phyloP scores from a whole-genome alignment of 2,797 vertebrate genomes.

The Fundulus diaphanus region DNA sequence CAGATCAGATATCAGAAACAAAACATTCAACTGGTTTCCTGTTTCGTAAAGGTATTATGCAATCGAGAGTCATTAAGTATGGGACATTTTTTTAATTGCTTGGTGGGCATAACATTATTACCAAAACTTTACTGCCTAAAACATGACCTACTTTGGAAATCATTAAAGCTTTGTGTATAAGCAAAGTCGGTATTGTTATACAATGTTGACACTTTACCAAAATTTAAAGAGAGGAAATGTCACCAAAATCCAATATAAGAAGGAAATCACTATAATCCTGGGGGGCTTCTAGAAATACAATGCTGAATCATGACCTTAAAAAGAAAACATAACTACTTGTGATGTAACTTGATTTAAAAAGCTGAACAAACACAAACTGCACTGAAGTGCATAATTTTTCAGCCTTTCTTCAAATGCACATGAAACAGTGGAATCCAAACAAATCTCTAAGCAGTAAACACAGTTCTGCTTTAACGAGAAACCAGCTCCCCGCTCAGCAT shows the following conservation, averaged over 20 bases:
- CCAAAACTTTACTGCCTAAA: no score
- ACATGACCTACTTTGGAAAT: no score
- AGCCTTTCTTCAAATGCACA: constrained; percentile 3
- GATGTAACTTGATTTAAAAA: neutral
- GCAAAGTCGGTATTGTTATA: neutral
- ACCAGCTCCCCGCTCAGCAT: neutral
- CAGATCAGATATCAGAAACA: no score
- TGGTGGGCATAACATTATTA: no score
- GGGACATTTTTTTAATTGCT: no score
- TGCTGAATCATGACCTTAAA: neutral
- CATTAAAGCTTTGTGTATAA: no score
- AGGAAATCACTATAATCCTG: neutral
- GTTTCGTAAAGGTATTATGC: no score
- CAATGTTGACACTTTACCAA: neutral
- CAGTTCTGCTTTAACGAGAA: constrained; percentile 13
- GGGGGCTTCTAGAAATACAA: neutral
- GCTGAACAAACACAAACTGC: neutral
- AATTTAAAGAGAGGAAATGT: neutral
- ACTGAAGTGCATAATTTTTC: neutral
- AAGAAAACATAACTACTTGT: neutral
- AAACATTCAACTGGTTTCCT: no score
- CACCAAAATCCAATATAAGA: neutral
- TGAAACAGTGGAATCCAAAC: constrained; percentile 7
- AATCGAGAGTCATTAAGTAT: no score
- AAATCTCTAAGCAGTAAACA: constrained; percentile 16